These are phyloP conservation scores for Echiichthys vipera DNA, from an alignment of 2,797 vertebrate genomes.

Conservation along the genomic window DNA sequence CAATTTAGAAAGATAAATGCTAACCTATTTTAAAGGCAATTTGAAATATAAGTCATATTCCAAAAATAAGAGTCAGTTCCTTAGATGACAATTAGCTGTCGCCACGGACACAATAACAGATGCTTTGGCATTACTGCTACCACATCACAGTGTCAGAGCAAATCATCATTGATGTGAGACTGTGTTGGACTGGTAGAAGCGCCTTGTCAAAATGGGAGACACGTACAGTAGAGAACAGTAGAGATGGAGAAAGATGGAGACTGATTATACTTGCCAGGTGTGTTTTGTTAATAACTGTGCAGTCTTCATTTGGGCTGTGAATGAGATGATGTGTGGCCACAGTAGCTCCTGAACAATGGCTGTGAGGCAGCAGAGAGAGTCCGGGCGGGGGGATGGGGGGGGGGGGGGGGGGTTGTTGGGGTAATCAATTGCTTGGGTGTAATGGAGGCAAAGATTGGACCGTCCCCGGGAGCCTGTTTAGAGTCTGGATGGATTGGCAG, in stretches of 20 bases:
- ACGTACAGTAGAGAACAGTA: constrained; percentile 31
- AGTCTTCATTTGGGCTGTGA: constrained; percentile 63
- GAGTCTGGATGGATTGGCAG: constrained; percentile 65
- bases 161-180: constrained; percentile 54
- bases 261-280: constrained; percentile 51
- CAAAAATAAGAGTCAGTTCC: constrained; percentile 22
- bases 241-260: constrained; percentile 59
- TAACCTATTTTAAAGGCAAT: constrained; percentile 41
- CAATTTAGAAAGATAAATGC: constrained; percentile 47
- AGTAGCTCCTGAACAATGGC: constrained; percentile 65
- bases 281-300: constrained; percentile 56
- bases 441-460: constrained; percentile 73
- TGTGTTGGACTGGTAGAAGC: too few relatives aligned
- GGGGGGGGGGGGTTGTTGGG: constrained; percentile 39
- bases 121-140: constrained; percentile 37
- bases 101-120: constrained; percentile 23
- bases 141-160: constrained; percentile 53
- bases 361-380: constrained; percentile 39
- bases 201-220: constrained; percentile 55
- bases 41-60: constrained; percentile 27
- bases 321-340: constrained; percentile 60
- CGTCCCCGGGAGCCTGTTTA: constrained; percentile 46
- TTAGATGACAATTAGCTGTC: constrained; percentile 7
- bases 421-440: constrained; percentile 74
- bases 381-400: constrained; percentile 18